These are phyloP conservation scores for Habrosyne pyritoides DNA, from an alignment of 2,888 invertebrate species.

Conservation along the genomic window DNA sequence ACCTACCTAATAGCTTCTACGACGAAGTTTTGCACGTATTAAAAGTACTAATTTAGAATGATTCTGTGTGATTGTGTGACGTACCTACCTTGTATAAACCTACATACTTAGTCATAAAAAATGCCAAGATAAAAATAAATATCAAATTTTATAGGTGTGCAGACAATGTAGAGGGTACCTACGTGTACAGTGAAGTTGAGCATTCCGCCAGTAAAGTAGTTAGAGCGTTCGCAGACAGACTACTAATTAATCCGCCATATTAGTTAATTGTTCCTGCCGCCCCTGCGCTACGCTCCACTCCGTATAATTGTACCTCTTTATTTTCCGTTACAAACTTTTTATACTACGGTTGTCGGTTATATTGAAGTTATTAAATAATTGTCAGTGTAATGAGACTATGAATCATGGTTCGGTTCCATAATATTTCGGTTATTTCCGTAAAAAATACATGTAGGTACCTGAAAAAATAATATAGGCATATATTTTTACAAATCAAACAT, in stretches of 20 bases:
- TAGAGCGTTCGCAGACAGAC: constrained; percentile 41
- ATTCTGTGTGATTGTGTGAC: too few species aligned
- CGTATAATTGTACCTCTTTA: constrained; percentile 31
- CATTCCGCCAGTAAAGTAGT: constrained; percentile 20
- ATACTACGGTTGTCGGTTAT: constrained; percentile 14
- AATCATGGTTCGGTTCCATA: too few species aligned
- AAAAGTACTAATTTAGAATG: too few species aligned
- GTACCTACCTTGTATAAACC: too few species aligned
- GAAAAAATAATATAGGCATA: too few species aligned
- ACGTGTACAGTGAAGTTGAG: background rate
- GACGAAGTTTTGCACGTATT: too few species aligned
- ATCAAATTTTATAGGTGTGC: background rate
- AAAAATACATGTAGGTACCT: too few species aligned
- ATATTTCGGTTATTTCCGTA: too few species aligned
- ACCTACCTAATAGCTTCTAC: too few species aligned
- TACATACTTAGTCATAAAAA: too few species aligned
- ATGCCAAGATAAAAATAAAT: background rate
- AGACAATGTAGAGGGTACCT: background rate
- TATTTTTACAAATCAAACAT: too few species aligned
- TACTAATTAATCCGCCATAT: constrained; percentile 70
- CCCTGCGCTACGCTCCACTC: constrained; percentile 44
- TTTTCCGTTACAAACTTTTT: constrained; percentile 33
- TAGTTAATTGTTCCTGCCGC: constrained; percentile 60
- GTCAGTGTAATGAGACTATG: too few species aligned
- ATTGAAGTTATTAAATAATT: background rate